Conservation (phyloP, 2,888 invertebrate species). For the Phymatocera aterrima region DNA sequence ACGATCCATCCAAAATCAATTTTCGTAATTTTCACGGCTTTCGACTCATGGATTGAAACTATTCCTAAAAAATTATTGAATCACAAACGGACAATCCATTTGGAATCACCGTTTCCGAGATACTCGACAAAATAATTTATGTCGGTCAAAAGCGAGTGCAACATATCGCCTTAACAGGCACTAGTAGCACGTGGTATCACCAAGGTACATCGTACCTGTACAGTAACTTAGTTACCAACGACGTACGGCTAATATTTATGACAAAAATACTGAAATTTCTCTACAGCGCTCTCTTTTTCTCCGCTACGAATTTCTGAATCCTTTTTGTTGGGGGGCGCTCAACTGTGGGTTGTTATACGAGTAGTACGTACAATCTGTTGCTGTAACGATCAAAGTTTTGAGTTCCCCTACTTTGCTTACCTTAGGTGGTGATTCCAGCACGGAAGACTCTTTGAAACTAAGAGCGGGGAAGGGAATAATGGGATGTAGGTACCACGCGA, state of each 20-base stretch:
- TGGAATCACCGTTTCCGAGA: too few species aligned
- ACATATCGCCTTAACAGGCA: too few species aligned
- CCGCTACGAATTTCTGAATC: background rate
- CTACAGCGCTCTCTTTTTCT: background rate
- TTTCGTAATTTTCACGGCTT: too few species aligned
- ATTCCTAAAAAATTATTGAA: too few species aligned
- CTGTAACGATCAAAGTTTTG: constrained; percentile 42
- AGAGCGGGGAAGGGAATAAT: background rate
- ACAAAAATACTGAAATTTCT: constrained; percentile 23
- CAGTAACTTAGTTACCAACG: background rate
- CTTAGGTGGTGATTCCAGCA: constrained; percentile 32
- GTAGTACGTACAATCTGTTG: constrained; percentile 40
- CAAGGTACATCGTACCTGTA: background rate
- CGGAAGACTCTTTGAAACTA: constrained; percentile 5
- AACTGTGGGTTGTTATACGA: constrained; percentile 2
- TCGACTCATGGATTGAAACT: too few species aligned
- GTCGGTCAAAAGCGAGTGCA: too few species aligned
- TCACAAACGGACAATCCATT: too few species aligned
- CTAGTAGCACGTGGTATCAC: background rate
- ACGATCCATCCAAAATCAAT: too few species aligned
- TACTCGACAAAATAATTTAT: too few species aligned
- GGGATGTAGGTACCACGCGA: constrained; percentile 26
- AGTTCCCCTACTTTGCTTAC: constrained; percentile 41
- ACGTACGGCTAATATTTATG: constrained; percentile 17
- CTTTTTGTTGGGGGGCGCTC: background rate